These are phyloP conservation scores for Callospermophilus lateralis DNA, from an alignment of 2,113 vertebrate genomes.

Conservation along the genomic window DNA sequence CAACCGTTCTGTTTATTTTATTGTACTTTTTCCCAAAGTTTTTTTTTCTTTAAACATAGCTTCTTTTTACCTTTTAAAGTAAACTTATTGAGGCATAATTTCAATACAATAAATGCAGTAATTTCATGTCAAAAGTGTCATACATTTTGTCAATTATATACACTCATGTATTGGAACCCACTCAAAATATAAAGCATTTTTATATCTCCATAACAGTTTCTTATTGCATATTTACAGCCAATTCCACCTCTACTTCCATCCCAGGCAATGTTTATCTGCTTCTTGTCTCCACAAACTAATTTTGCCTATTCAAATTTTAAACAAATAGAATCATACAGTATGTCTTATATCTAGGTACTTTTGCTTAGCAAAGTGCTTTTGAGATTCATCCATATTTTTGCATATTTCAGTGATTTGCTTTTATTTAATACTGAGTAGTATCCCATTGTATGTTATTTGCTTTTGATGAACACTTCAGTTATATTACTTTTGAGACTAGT, in stretches of 20 bases:
- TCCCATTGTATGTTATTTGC: background rate
- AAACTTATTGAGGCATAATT: background rate
- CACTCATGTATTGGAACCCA: background rate
- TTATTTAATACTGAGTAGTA: background rate
- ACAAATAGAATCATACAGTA: background rate
- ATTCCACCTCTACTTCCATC: background rate
- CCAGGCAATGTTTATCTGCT: background rate
- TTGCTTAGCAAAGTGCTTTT: background rate
- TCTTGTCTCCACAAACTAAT: background rate
- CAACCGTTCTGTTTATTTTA: background rate
- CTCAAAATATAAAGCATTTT: background rate
- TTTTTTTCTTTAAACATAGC: background rate
- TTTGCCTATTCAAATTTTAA: background rate
- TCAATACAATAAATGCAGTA: background rate
- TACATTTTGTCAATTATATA: background rate
- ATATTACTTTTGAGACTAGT: background rate
- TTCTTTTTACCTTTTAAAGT: constrained; percentile 9
- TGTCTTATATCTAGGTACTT: too few species aligned
- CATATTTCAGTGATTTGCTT: background rate
- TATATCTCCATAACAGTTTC: background rate
- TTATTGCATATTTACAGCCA: background rate
- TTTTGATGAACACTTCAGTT: constrained; percentile 2
- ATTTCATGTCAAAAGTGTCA: background rate
- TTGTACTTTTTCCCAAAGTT: background rate
- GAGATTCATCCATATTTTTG: background rate